Percentiles rank a stretch among this genome's conserved stretches.
phyloP scores from a whole-genome alignment of 2,797 vertebrate species.

The Garrulus glandarius region DNA sequence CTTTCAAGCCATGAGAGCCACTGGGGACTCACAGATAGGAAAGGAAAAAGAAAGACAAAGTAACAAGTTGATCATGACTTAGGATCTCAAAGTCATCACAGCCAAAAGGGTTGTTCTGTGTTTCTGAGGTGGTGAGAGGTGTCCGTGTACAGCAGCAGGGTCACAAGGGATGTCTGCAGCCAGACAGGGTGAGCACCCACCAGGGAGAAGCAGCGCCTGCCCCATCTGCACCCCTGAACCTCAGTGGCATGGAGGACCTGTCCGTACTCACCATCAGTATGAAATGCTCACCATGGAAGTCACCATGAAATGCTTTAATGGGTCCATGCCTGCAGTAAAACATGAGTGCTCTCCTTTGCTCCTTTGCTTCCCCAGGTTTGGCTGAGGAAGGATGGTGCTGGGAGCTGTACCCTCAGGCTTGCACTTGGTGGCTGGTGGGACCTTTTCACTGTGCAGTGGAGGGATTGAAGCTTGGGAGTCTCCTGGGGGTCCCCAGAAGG shows the following conservation, averaged over 20 bases:
- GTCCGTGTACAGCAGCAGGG: accelerated
- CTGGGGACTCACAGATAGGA: neutral
- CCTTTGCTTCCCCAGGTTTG: neutral
- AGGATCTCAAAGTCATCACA: neutral
- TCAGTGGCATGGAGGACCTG: neutral
- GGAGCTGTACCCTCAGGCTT: neutral
- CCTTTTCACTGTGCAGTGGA: neutral
- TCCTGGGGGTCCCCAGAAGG: neutral
- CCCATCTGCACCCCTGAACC: neutral
- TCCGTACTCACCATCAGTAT: neutral
- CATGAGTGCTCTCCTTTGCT: neutral
- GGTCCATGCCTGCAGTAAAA: neutral
- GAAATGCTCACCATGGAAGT: neutral
- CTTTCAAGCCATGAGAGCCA: neutral
- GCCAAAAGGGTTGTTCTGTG: neutral
- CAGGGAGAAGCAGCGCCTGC: neutral
- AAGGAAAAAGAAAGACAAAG: neutral
- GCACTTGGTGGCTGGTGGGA: neutral
- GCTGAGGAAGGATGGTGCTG: neutral
- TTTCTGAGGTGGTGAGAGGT: neutral
- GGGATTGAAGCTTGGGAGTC: neutral
- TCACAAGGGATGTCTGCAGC: neutral
- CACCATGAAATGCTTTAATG: neutral
- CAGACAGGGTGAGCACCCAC: neutral
- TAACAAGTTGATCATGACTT: neutral